Conservation (phyloP, 2,888 invertebrate genomes). For the Pollenia griseotomentosa region DNA sequence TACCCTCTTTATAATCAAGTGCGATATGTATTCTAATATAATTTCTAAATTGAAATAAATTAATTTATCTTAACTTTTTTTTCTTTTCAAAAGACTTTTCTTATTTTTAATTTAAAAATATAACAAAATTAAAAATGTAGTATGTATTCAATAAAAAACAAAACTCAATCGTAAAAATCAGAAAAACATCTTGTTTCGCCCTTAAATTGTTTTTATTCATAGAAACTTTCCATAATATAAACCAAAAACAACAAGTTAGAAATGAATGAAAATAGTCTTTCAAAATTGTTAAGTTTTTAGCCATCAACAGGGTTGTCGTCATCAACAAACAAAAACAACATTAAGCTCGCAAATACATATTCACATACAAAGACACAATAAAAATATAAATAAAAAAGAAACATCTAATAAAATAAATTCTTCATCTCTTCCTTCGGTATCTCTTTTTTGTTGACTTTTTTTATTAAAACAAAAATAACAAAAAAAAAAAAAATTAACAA, state of each 20-base stretch:
- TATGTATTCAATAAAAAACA: slow-evolving; percentile 8
- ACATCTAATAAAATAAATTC: slow-evolving; percentile 14
- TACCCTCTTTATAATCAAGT: too few species aligned
- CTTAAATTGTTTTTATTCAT: slow-evolving; percentile 23
- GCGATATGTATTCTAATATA: too few species aligned
- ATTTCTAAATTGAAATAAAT: too few species aligned
- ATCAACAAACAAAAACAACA: slow-evolving; percentile 27
- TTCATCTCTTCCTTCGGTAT: background rate
- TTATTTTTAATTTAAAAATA: slow-evolving; percentile 1
- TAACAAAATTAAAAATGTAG: background rate
- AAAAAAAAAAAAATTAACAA: slow-evolving; percentile 31
- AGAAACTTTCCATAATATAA: slow-evolving; percentile 25
- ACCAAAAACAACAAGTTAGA: slow-evolving; percentile 34
- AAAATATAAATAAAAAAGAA: slow-evolving; percentile 8
- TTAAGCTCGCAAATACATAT: background rate
- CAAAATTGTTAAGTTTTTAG: slow-evolving; percentile 37
- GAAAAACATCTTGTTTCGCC: background rate
- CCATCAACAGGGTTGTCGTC: slow-evolving; percentile 41
- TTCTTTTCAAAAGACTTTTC: too few species aligned
- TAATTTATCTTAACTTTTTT: too few species aligned
- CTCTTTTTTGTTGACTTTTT: slow-evolving; percentile 13
- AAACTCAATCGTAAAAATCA: background rate
- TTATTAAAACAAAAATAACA: slow-evolving; percentile 14
- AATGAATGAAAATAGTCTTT: slow-evolving; percentile 31
- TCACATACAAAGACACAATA: background rate